Evolutionary conservation across 2,797 vertebrate species (phyloP), one percentile per base, ranked within the genome.

Genomic region (Acanthopagrus latus): DNA sequence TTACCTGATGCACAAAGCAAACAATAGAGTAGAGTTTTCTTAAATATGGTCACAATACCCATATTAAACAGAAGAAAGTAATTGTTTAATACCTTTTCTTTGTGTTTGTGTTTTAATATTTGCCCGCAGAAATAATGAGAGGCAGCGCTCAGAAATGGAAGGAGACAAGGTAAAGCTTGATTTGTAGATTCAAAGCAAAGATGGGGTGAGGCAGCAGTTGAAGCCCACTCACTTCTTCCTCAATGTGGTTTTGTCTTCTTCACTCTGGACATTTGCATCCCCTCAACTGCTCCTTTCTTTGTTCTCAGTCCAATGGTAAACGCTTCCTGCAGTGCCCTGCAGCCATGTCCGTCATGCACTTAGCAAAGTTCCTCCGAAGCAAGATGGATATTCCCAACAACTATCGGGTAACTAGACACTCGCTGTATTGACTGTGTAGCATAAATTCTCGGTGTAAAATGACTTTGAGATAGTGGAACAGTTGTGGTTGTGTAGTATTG

Each of bases 341-440:
- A 88, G 98, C 98, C 65, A 99, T 99, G 97, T 99, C 98, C 21
- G 97, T 99, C 92, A 98, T 98, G 97, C 98, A 99, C 92, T 95
- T 99, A 91, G 96, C 98, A 70, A 99, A 99, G 94, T 99, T 99
- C 92, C 97, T 99, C 76, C 90, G 98, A 89, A 99, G 97, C 95
- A 99, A 99, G 94, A 99, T 99, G 98, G 98, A 99, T 82, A 99
- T 99, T 91, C 98, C 98, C 16, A 97, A 96, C 89, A 97, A 95
- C 92, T 99, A 98, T 81, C 97, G 98, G 97, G 98, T 99, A 96
- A 89, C 41, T 38, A 14, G 2, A 72, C 44, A 17, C 65, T 52
- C 51, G 0, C 20, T n/a, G 23, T 63, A 25, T 60, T 47, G 29
- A 56, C 57, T 70, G 44, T 46, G 47, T 12, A 12, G 12, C 44